These are phyloP conservation scores for Melanophora roralis DNA, from an alignment of 2,888 invertebrate species.

Conservation along the genomic window DNA sequence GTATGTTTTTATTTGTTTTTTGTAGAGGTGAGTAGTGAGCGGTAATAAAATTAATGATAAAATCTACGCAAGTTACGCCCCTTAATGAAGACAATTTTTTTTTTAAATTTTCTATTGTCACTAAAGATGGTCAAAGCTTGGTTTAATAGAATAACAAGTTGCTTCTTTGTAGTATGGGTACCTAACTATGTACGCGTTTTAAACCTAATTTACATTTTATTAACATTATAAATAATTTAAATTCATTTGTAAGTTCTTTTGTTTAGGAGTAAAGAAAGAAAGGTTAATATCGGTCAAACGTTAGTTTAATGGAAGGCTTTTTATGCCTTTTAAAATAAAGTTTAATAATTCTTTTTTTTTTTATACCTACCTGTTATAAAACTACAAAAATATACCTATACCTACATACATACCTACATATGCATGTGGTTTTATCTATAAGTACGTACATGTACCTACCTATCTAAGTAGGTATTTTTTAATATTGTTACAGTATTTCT, in stretches of 20 bases:
- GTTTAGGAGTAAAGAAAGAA: neutral
- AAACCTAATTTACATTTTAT: slow-evolving; percentile 56
- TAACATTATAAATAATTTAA: slow-evolving; percentile 12
- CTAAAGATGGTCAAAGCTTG: neutral
- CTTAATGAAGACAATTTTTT: slow-evolving; percentile 54
- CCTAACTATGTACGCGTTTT: too few relatives aligned
- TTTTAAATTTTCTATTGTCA: neutral
- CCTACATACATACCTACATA: too few relatives aligned
- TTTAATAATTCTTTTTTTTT: neutral
- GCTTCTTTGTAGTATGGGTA: too few relatives aligned
- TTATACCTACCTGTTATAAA: too few relatives aligned
- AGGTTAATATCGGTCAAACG: slow-evolving; percentile 48
- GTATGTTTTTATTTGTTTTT: neutral
- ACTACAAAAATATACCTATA: too few relatives aligned
- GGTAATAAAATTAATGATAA: slow-evolving; percentile 29
- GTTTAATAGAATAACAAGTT: neutral
- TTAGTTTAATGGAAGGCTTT: slow-evolving; percentile 33
- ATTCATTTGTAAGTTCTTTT: slow-evolving; percentile 10
- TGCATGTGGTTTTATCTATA: too few relatives aligned
- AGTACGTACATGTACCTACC: too few relatives aligned
- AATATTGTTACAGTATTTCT: neutral
- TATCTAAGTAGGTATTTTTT: too few relatives aligned
- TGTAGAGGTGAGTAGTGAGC: slow-evolving; percentile 26
- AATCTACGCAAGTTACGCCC: slow-evolving; percentile 53
- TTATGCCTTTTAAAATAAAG: neutral